These are phyloP conservation scores for Eupithecia centaureata DNA, from an alignment of 2,888 invertebrate genomes.

Conservation along the genomic window DNA sequence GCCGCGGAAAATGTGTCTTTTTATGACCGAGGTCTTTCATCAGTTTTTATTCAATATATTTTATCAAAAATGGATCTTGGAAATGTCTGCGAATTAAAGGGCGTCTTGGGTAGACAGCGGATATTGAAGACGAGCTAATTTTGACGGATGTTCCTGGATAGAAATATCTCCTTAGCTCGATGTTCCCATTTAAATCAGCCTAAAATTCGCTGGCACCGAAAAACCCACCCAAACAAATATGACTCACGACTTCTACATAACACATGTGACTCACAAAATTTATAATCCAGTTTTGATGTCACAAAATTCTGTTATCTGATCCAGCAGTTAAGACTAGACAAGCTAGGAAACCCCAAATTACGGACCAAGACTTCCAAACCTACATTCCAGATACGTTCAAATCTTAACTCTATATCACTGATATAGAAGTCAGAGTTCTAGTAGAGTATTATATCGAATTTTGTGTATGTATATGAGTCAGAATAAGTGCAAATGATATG, in stretches of 20 bases:
- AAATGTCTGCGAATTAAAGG: too few species aligned
- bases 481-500: conserved; percentile 45
- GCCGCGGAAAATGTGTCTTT: conserved; percentile 13
- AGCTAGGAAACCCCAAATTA: conserved; percentile 24
- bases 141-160: too few species aligned
- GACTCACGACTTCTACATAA: background rate
- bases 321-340: conserved; percentile 20
- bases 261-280: background rate
- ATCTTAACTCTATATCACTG: background rate
- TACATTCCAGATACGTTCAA: background rate
- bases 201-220: too few species aligned
- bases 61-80: too few species aligned
- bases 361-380: background rate
- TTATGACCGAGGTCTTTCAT: background rate
- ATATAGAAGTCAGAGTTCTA: background rate
- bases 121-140: too few species aligned
- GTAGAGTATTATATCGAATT: background rate
- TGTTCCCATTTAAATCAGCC: too few species aligned
- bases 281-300: background rate
- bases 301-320: conserved; percentile 20
- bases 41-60: background rate
- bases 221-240: background rate
- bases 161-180: too few species aligned
- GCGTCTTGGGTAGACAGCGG: too few species aligned
- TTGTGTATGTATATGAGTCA: conserved; percentile 32